These are phyloP conservation scores for Heliconius charithonia DNA, from an alignment of 2,888 invertebrate genomes.

Conservation along the genomic window DNA sequence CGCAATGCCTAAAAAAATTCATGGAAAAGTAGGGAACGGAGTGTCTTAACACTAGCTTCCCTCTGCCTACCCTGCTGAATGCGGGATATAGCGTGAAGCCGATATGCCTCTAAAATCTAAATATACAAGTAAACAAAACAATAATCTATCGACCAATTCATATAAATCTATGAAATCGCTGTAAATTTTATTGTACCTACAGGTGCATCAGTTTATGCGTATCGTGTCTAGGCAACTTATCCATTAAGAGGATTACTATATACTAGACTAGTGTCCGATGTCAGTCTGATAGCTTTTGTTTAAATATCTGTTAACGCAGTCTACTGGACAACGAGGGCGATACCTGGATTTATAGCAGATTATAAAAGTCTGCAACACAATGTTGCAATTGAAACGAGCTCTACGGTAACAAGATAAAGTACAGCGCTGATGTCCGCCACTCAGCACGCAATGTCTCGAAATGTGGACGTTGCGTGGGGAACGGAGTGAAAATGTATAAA, in stretches of 20 bases:
- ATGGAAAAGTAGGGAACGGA: no score
- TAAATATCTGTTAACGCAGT: background rate
- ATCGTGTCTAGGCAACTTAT: constrained; percentile 34
- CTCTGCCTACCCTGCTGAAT: no score
- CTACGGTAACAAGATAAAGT: background rate
- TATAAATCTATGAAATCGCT: constrained; percentile 3
- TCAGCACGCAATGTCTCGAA: background rate
- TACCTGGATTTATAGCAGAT: background rate
- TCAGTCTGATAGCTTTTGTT: constrained; percentile 19
- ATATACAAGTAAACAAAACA: no score
- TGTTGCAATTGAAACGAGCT: background rate
- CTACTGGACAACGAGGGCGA: background rate
- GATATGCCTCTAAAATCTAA: no score
- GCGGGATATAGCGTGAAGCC: no score
- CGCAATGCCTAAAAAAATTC: no score
- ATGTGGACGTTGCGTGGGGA: no score
- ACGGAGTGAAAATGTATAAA: no score
- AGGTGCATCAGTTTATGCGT: constrained; percentile 24
- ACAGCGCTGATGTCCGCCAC: background rate
- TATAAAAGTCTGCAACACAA: background rate
- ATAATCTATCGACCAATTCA: background rate
- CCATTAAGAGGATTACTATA: constrained; percentile 34
- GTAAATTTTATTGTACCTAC: constrained; percentile 18
- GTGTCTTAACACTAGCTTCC: no score
- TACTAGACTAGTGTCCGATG: constrained; percentile 20